Conservation (phyloP, 2,797 vertebrate genomes). For the Thamnophis elegans region DNA sequence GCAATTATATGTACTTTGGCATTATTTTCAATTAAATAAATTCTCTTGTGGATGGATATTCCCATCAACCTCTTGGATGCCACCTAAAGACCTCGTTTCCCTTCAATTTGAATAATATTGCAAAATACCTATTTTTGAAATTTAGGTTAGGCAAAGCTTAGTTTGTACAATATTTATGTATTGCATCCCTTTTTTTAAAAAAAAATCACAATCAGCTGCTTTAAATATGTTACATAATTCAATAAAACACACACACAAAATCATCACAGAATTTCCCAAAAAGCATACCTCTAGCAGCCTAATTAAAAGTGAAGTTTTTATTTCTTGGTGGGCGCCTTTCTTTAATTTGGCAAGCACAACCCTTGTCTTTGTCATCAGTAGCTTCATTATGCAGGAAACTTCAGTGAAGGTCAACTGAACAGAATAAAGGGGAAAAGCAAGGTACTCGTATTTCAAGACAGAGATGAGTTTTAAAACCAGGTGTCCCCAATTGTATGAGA, state of each 20-base stretch:
- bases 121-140: not conserved
- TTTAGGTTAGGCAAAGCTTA: not conserved
- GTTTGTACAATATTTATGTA: not conserved
- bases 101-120: not conserved
- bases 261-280: not conserved
- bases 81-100: not conserved
- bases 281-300: not conserved
- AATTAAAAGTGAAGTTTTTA: not conserved
- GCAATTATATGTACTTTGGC: not conserved
- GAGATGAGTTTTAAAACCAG: not conserved
- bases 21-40: not conserved
- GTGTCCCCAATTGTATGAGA: not conserved
- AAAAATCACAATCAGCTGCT: not conserved
- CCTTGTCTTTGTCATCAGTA: not conserved
- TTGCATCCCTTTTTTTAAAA: not conserved
- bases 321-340: not conserved
- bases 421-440: not conserved
- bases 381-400: not conserved
- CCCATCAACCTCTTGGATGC: not conserved
- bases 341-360: not conserved
- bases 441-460: slow-evolving; percentile 3
- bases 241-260: not conserved
- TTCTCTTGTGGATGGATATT: not conserved
- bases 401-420: not conserved
- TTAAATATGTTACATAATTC: not conserved